Evolutionary conservation across 2,888 invertebrate species (phyloP).

Genomic region (Atethmia centrago): DNA sequence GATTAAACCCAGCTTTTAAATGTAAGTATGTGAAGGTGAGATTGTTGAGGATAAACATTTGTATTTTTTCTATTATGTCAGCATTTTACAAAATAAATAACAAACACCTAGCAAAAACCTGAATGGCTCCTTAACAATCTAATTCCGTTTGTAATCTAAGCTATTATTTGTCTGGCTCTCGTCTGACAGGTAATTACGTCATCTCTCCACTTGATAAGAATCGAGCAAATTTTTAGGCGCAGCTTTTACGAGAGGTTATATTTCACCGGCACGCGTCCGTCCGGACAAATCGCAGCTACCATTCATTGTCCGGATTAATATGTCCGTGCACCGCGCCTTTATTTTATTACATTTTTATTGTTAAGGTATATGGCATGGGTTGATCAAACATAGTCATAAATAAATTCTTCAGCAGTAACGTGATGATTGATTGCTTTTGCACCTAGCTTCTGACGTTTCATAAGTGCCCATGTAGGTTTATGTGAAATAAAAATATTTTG

Average conservation of each 20-base stretch:
- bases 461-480: too few species aligned
- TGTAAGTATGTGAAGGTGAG: neutral
- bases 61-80: neutral
- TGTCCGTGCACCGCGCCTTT: conserved; percentile 51
- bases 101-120: neutral
- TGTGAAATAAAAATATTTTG: too few species aligned
- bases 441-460: too few species aligned
- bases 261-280: conserved; percentile 54
- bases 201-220: conserved; percentile 60
- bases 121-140: conserved; percentile 47
- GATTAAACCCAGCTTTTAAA: conserved; percentile 18
- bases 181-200: conserved; percentile 72
- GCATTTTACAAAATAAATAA: neutral
- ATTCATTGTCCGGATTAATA: conserved; percentile 68
- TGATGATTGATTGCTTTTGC: conserved; percentile 15
- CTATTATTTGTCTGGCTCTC: conserved; percentile 70
- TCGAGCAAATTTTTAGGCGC: conserved; percentile 60
- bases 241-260: conserved; percentile 61
- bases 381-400: conserved; percentile 31
- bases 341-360: conserved; percentile 61
- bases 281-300: conserved; percentile 56
- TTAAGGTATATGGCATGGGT: conserved; percentile 37
- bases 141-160: conserved; percentile 67
- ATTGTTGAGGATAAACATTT: neutral
- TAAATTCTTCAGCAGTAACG: conserved; percentile 21